phyloP scores from a whole-genome alignment of 2,888 invertebrate genomes.

The Nymphalis polychloros region DNA sequence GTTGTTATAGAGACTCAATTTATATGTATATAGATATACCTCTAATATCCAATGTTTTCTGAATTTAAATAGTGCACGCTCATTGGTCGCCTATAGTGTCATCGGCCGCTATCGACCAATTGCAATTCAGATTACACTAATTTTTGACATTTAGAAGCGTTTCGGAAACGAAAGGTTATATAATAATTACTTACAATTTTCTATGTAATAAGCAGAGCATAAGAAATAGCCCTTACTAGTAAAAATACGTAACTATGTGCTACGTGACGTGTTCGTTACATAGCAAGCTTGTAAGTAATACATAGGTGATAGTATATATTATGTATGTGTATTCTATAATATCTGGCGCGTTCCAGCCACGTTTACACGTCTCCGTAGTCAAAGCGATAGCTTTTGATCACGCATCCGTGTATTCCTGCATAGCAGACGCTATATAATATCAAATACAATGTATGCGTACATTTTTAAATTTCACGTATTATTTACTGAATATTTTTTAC shows the following conservation, averaged over 20 bases:
- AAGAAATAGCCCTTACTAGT: too few species aligned
- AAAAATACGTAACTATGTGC: not conserved
- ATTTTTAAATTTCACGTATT: constrained; percentile 10
- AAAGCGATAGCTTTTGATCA: constrained; percentile 37
- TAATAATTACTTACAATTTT: too few species aligned
- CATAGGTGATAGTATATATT: constrained; percentile 2
- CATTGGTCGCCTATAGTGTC: too few species aligned
- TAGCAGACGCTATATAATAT: constrained; percentile 28
- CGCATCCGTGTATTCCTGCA: constrained; percentile 32
- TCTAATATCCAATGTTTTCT: too few species aligned
- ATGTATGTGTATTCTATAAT: constrained; percentile 5
- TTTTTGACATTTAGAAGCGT: too few species aligned
- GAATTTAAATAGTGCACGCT: too few species aligned
- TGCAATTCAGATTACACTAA: too few species aligned
- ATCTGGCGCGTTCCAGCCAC: constrained; percentile 24
- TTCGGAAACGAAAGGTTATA: too few species aligned
- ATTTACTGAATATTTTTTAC: constrained; percentile 1
- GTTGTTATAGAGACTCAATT: too few species aligned
- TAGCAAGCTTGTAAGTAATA: constrained; percentile 5
- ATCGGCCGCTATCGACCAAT: too few species aligned
- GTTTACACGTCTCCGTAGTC: constrained; percentile 35
- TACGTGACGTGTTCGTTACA: constrained; percentile 8
- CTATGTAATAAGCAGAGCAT: too few species aligned
- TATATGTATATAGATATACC: too few species aligned
- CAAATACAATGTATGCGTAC: constrained; percentile 20